Percentiles rank a stretch among this genome's conserved stretches.
Evolutionary conservation across 2,113 vertebrate genomes (phyloP).

Genomic region (Typhlomys cinereus): DNA sequence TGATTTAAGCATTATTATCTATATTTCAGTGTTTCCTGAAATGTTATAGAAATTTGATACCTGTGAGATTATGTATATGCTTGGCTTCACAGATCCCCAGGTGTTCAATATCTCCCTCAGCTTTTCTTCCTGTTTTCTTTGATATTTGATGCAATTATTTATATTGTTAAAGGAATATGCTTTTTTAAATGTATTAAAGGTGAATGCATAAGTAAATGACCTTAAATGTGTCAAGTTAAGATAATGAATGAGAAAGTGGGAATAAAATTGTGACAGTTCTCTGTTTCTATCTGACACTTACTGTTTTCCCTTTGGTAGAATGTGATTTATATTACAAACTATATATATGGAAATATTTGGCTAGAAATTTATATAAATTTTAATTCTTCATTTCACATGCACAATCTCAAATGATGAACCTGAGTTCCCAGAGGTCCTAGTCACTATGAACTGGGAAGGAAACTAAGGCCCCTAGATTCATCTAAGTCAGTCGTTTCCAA

Average conservation of each 20-base stretch:
- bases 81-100: neutral
- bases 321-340: neutral
- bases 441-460: neutral
- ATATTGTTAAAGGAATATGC: neutral
- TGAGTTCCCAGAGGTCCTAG: neutral
- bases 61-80: no score
- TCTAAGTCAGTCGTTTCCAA: neutral
- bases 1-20: neutral
- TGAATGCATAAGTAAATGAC: neutral
- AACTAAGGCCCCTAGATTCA: neutral
- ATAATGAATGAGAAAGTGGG: neutral
- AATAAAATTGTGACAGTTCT: neutral
- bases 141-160: constrained; percentile 8
- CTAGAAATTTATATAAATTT: neutral
- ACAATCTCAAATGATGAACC: neutral
- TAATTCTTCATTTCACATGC: neutral
- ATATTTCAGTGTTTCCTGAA: neutral
- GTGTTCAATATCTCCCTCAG: neutral
- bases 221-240: neutral
- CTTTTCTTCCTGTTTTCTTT: neutral
- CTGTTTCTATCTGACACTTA: neutral
- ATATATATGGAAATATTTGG: neutral
- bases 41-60: neutral
- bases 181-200: neutral
- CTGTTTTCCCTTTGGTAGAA: neutral